A percentile compares a stretch with the other conserved stretches of the same genome.
phyloP scores from a whole-genome alignment of 2,113 vertebrate species.

The Microtus oregoni region DNA sequence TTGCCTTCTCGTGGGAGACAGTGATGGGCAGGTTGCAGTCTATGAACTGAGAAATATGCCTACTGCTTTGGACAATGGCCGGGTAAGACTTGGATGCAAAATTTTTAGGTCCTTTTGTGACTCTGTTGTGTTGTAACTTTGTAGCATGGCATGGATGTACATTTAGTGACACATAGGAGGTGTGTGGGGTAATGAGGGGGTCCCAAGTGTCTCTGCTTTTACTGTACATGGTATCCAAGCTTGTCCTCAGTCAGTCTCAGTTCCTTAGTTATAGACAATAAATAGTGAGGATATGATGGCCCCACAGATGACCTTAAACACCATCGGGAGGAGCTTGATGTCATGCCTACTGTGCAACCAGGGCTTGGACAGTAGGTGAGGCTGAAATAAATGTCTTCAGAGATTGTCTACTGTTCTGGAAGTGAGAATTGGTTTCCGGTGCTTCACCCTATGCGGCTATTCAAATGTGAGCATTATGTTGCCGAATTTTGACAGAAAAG shows the following conservation, averaged over 20 bases:
- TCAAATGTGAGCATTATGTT: background rate
- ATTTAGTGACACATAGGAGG: background rate
- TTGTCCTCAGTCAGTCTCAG: background rate
- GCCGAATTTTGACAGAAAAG: background rate
- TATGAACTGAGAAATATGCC: constrained; percentile 88
- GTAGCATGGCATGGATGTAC: background rate
- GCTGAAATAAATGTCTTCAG: background rate
- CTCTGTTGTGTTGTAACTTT: constrained; percentile 17
- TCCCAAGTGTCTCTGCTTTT: background rate
- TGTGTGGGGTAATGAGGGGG: background rate
- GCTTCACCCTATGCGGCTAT: background rate
- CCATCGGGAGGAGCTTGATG: background rate
- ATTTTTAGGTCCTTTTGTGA: background rate
- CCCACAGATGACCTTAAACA: background rate
- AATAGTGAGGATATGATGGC: background rate
- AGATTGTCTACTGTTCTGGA: background rate
- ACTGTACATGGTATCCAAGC: background rate
- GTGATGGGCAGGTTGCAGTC: constrained; percentile 88
- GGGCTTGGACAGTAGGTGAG: background rate
- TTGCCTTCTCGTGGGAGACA: constrained; percentile 93
- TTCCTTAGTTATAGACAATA: background rate
- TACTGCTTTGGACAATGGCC: background rate
- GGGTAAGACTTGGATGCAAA: constrained; percentile 82
- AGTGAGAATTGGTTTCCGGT: constrained; percentile 23
- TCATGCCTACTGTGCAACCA: background rate